A percentile compares a stretch with the other conserved stretches of the same genome.
Conservation (phyloP, 2,113 vertebrate species). For the Labeo rohita region DNA sequence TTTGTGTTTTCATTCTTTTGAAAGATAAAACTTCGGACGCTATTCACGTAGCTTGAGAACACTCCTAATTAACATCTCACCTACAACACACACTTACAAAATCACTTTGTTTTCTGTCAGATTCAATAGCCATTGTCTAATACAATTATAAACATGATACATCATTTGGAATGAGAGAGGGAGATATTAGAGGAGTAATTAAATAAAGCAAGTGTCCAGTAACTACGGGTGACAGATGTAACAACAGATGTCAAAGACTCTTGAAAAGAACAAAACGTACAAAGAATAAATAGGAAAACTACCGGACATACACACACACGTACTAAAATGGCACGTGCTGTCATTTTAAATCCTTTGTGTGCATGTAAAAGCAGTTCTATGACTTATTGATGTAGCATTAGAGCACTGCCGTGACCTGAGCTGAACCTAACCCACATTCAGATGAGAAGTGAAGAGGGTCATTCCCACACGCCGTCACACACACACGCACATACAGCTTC, state of each 20-base stretch:
- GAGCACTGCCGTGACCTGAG: neutral
- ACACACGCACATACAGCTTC: neutral
- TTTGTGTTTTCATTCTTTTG: neutral
- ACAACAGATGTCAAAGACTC: neutral
- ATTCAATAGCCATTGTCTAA: neutral
- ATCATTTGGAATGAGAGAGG: constrained; percentile 4
- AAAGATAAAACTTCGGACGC: neutral
- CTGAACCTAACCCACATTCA: constrained; percentile 35
- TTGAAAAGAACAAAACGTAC: neutral
- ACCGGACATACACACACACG: neutral
- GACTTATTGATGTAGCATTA: constrained; percentile 32
- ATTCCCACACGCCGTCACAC: constrained; percentile 1
- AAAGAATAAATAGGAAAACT: neutral
- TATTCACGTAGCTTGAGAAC: neutral
- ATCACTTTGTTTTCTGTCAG: neutral
- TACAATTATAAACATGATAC: neutral
- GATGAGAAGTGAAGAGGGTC: constrained; percentile 23
- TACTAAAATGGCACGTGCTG: neutral
- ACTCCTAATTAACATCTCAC: constrained; percentile 11
- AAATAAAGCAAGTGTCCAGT: neutral
- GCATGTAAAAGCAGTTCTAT: constrained; percentile 33
- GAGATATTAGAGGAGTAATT: neutral
- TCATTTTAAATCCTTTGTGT: constrained; percentile 1
- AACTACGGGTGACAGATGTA: neutral
- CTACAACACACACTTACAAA: neutral